A percentile compares a stretch with the other conserved stretches of the same genome.
These are phyloP conservation scores for Zaprionus camerounensis DNA, from an alignment of 1,140 invertebrate species.

Conservation along the genomic window DNA sequence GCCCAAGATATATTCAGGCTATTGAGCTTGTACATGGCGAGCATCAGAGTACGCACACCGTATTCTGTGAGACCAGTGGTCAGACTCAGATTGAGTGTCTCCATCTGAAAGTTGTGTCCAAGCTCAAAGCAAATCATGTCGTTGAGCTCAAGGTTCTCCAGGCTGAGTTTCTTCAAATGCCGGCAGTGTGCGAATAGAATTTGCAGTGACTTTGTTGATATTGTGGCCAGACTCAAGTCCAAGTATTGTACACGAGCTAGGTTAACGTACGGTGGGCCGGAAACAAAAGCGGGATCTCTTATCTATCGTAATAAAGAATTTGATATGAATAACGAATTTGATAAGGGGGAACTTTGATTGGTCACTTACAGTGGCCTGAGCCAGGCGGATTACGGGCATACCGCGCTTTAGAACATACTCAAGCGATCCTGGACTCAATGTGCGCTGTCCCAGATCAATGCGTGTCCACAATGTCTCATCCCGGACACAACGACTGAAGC, in stretches of 20 bases:
- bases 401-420: slow-evolving; percentile 90
- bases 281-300: slow-evolving; percentile 85
- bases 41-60: slow-evolving; percentile 87
- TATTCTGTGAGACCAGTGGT: slow-evolving; percentile 87
- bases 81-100: slow-evolving; percentile 91
- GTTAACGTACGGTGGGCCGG: slow-evolving; percentile 39
- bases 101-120: slow-evolving; percentile 87
- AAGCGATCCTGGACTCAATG: slow-evolving; percentile 88
- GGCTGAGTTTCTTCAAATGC: slow-evolving; percentile 91
- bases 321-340: not conserved
- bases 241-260: slow-evolving; percentile 88
- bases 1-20: slow-evolving; percentile 94
- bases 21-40: slow-evolving; percentile 87
- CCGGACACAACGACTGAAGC: slow-evolving; percentile 89
- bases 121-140: slow-evolving; percentile 88
- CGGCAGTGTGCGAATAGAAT: slow-evolving; percentile 88
- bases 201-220: slow-evolving; percentile 87
- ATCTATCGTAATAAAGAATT: slow-evolving; percentile 75
- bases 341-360: not conserved
- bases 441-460: slow-evolving; percentile 90
- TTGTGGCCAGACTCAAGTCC: slow-evolving; percentile 92
- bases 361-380: slow-evolving; percentile 88
- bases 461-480: slow-evolving; percentile 94
- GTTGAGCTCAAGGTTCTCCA: slow-evolving; percentile 90
- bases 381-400: slow-evolving; percentile 90